phyloP scores from a whole-genome alignment of 2,113 vertebrate genomes.

The Gymnarchus niloticus region DNA sequence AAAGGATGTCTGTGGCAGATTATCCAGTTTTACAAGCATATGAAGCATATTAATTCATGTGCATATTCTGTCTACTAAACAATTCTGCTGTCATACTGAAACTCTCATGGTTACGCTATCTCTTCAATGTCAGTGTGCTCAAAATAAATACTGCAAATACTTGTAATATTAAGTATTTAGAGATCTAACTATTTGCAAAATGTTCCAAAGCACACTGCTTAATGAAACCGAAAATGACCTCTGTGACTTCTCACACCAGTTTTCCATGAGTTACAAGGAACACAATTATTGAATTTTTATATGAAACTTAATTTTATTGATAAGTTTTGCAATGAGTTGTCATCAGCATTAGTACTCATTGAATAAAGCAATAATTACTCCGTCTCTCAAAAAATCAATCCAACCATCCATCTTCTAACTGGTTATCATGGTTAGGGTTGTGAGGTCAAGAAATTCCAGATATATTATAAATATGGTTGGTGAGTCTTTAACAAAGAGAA shows the following conservation, averaged over 20 bases:
- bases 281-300: neutral
- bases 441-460: too few species aligned
- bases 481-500: too few species aligned
- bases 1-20: neutral
- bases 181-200: too few species aligned
- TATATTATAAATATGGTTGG: too few species aligned
- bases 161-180: neutral
- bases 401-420: neutral
- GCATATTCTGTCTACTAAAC: neutral
- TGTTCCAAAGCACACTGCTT: too few species aligned
- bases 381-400: neutral
- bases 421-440: neutral
- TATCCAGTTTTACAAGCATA: neutral
- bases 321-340: neutral
- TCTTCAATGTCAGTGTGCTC: too few species aligned
- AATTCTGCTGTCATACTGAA: neutral
- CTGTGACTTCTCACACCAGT: neutral
- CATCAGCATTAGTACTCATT: neutral
- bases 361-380: neutral
- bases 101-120: neutral
- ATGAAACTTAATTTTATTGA: neutral
- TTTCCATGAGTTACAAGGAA: neutral
- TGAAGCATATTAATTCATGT: neutral
- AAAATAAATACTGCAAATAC: too few species aligned
- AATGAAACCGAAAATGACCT: neutral